A percentile compares a stretch with the other conserved stretches of the same genome.
Conservation (phyloP, 1,140 invertebrate genomes). For the Drosophila mojavensis region DNA sequence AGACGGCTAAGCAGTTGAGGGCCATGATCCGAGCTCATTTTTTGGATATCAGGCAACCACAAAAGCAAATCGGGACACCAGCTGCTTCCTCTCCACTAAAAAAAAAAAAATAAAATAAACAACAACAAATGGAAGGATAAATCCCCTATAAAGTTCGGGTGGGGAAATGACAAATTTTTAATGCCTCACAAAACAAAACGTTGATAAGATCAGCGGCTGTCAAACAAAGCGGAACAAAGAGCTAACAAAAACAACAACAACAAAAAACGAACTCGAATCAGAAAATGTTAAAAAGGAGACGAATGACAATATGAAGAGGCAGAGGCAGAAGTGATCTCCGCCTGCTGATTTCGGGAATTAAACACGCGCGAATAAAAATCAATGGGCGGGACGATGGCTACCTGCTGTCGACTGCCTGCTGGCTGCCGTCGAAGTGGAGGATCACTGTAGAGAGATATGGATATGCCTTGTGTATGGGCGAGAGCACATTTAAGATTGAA, state of each 20-base stretch:
- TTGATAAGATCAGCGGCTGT: slow-evolving; percentile 79
- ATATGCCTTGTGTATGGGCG: slow-evolving; percentile 53
- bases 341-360: slow-evolving; percentile 75
- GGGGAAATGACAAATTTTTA: slow-evolving; percentile 79
- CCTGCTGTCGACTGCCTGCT: slow-evolving; percentile 61
- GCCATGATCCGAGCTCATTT: slow-evolving; percentile 37
- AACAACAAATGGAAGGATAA: slow-evolving; percentile 16
- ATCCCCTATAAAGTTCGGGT: slow-evolving; percentile 1
- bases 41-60: slow-evolving; percentile 38
- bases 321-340: slow-evolving; percentile 45
- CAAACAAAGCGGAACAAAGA: slow-evolving; percentile 66
- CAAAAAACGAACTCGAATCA: slow-evolving; percentile 11
- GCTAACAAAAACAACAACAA: slow-evolving; percentile 41
- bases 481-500: slow-evolving; percentile 60
- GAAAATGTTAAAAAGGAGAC: slow-evolving; percentile 42
- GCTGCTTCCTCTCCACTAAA: slow-evolving; percentile 61
- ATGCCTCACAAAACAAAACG: slow-evolving; percentile 78
- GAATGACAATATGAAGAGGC: slow-evolving; percentile 58
- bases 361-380: slow-evolving; percentile 80
- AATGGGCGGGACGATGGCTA: slow-evolving; percentile 60
- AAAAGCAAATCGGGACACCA: slow-evolving; percentile 42
- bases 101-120: neutral
- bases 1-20: slow-evolving; percentile 32
- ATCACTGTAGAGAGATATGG: slow-evolving; percentile 46
- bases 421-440: slow-evolving; percentile 43